Base-by-base conservation (phyloP, 1,140 invertebrate genomes). In the Brachionus rubens region DNA sequence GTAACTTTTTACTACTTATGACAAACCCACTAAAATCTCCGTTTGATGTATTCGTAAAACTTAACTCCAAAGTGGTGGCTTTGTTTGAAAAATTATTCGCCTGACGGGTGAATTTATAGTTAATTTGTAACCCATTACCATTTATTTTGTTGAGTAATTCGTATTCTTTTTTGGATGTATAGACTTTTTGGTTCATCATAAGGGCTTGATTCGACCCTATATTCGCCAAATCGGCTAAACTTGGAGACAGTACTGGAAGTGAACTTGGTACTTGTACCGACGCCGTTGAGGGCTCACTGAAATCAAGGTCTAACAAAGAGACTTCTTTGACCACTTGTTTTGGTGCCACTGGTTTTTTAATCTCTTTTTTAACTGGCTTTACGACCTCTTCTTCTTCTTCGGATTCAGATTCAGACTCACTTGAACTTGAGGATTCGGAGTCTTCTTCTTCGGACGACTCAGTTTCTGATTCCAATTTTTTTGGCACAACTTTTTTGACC, bases 21-120 rank as follows among this genome's bases (percentile, higher is more conserved):
- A 87, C 87, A 72, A 96, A 91, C 78, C 90, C 88, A 26, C 85
- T 88, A 33, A 96, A 87, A 50, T 89, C 87, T 43, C 90, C 88
- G 24, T 85, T 86, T 50, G 86, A 86, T 80, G 88, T 87, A 84
- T 96, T 96, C 3, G 87, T 88, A 81, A 97, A 91, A 19, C 86
- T 87, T 62, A 97, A 83, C 83, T 96, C 91, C 7, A 97, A 86
- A 47, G 90, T 91, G 68, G 89, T 89, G 91, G 97, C 93, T 77
- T 87, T 87, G 85, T 81, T 67, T 81, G 77, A 3, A 80, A 82
- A 77, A 80, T 41, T 30, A 36, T 56, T 33, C 36, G 72, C 7
- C 14, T 19, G 19, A 46, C 77, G 54, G 10, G 75, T 40, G 43
- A 91, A 95, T 76, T 91, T 87, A 80, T 89, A 90, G 21, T 86